Conservation (phyloP, 2,888 invertebrate genomes). For the Brachyopa scutellaris region DNA sequence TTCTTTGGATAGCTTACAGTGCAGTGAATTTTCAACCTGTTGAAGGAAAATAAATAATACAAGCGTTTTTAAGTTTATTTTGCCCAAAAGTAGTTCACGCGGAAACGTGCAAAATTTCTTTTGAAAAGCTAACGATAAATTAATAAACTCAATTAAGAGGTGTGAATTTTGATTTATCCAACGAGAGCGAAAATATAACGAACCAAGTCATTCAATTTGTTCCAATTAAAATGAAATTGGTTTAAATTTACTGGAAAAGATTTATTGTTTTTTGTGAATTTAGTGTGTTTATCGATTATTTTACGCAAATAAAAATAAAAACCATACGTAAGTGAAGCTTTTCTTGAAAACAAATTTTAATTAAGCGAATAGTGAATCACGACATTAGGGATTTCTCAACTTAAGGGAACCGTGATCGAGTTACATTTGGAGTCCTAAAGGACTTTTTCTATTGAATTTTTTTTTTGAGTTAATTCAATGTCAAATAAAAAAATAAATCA, state of each 20-base stretch:
- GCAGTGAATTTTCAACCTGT: constrained; percentile 30
- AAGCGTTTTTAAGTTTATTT: neutral
- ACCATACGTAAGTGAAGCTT: constrained; percentile 54
- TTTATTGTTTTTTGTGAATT: constrained; percentile 30
- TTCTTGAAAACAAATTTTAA: no score
- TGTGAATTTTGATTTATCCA: constrained; percentile 38
- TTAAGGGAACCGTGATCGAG: no score
- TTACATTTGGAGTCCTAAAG: no score
- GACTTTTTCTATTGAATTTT: no score
- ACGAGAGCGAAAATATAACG: constrained; percentile 11
- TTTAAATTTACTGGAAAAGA: constrained; percentile 62
- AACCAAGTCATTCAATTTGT: constrained; percentile 59
- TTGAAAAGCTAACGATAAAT: constrained; percentile 26
- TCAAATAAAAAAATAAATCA: no score
- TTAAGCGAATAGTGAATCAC: no score
- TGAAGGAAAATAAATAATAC: neutral
- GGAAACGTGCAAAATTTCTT: neutral
- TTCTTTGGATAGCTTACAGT: constrained; percentile 21
- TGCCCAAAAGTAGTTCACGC: neutral
- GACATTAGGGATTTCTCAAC: no score
- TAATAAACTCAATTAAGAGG: constrained; percentile 49
- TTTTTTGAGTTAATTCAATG: no score
- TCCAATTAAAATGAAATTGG: constrained; percentile 65
- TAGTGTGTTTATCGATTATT: constrained; percentile 31
- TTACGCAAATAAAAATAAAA: neutral